phyloP scores from a whole-genome alignment of 2,888 invertebrate genomes.

The Drosophila picticornis region DNA sequence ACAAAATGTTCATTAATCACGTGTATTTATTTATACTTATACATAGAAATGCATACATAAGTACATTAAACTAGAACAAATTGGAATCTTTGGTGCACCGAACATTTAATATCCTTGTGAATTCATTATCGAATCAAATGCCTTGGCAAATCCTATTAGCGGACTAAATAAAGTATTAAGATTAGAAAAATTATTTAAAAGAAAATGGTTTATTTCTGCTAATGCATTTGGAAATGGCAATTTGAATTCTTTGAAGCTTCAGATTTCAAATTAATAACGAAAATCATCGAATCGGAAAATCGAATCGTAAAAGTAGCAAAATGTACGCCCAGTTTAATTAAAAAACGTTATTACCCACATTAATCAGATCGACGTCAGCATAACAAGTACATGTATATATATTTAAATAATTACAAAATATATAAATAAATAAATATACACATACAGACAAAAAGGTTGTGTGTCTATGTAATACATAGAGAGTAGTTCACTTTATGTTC shows the following conservation, averaged over 20 bases:
- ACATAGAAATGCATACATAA: constrained; percentile 20
- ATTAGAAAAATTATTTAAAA: neutral
- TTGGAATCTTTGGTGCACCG: neutral
- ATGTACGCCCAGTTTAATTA: neutral
- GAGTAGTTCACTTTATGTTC: constrained; percentile 31
- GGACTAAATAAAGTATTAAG: neutral
- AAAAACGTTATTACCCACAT: neutral
- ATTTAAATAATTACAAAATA: constrained; percentile 15
- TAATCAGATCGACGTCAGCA: constrained; percentile 1
- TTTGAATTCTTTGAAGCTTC: neutral
- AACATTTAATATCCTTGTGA: neutral
- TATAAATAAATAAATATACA: constrained; percentile 8
- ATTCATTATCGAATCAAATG: neutral
- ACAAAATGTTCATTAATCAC: constrained; percentile 16
- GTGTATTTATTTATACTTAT: constrained; percentile 17
- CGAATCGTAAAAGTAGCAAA: neutral
- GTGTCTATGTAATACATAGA: constrained; percentile 20
- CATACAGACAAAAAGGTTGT: constrained; percentile 8
- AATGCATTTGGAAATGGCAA: neutral
- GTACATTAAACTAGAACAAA: constrained; percentile 17
- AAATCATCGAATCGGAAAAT: neutral
- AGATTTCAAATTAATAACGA: neutral
- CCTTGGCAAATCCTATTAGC: neutral
- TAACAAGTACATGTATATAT: neutral
- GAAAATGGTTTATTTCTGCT: neutral